Percentiles rank a stretch among this genome's conserved stretches.
Evolutionary conservation across 2,113 vertebrate species (phyloP).

Genomic region (Buteo buteo): DNA sequence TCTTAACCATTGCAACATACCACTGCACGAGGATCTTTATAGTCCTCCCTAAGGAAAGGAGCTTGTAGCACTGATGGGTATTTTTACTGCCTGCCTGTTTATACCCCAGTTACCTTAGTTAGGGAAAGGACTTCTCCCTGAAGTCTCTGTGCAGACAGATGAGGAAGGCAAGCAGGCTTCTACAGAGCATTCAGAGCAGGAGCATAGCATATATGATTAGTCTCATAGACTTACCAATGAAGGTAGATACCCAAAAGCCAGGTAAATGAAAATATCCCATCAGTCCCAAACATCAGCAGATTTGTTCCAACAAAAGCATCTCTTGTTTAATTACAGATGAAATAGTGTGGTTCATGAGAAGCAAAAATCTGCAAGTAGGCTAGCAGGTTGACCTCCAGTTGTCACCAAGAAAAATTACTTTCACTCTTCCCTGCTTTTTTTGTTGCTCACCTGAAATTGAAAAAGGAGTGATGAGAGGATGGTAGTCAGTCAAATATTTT

Average conservation of each 20-base stretch:
- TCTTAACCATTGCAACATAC: neutral
- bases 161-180: neutral
- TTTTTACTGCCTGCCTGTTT: neutral
- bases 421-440: neutral
- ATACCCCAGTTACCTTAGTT: neutral
- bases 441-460: neutral
- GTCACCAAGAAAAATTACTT: neutral
- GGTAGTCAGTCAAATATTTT: neutral
- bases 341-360: neutral
- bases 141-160: neutral
- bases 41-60: neutral
- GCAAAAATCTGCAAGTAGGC: neutral
- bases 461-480: neutral
- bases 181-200: neutral
- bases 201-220: neutral
- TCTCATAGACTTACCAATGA: neutral
- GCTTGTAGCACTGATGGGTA: neutral
- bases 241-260: neutral
- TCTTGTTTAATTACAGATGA: neutral
- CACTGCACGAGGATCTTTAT: rapidly evolving
- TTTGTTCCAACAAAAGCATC: neutral
- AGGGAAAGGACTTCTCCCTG: neutral
- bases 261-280: neutral
- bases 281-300: neutral
- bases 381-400: neutral